Conservation (phyloP, 2,797 vertebrate genomes). For the Nasua narica region DNA sequence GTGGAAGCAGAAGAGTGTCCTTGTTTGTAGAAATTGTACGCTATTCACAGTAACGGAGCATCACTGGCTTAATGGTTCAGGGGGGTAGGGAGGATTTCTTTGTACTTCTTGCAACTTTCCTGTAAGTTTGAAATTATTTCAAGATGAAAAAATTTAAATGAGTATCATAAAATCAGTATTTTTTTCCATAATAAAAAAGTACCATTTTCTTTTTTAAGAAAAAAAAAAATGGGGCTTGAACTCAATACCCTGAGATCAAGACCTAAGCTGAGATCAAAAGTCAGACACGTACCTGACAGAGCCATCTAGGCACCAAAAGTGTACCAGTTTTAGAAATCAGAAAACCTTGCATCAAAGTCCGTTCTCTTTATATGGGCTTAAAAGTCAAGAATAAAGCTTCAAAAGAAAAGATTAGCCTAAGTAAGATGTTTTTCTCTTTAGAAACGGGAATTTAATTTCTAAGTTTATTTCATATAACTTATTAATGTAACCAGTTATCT, state of each 20-base stretch:
- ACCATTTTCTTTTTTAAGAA: neutral
- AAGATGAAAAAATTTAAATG: slow-evolving; percentile 19
- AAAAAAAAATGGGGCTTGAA: neutral
- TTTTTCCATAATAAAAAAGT: slow-evolving; percentile 5
- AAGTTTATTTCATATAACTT: slow-evolving; percentile 6
- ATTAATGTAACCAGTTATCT: slow-evolving; percentile 8
- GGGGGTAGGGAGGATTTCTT: neutral
- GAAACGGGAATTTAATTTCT: slow-evolving; percentile 39
- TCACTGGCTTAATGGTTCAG: neutral
- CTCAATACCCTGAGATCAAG: neutral
- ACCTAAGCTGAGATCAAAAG: neutral
- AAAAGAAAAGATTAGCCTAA: neutral
- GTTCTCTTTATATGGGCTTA: neutral
- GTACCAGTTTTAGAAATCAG: neutral
- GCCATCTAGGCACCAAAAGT: neutral
- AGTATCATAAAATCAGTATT: neutral
- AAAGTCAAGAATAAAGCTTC: slow-evolving; percentile 9
- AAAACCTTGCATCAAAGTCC: neutral
- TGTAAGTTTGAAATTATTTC: slow-evolving; percentile 31
- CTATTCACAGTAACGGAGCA: neutral
- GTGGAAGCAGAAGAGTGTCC: neutral
- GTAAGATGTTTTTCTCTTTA: slow-evolving; percentile 22
- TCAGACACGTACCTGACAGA: neutral
- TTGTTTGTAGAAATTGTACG: slow-evolving; percentile 27
- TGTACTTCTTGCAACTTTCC: slow-evolving; percentile 6